Evolutionary conservation across 37 sponge, comb jelly and placozoan genomes (phyloP).

Genomic region (Hexactinellida sp.): DNA sequence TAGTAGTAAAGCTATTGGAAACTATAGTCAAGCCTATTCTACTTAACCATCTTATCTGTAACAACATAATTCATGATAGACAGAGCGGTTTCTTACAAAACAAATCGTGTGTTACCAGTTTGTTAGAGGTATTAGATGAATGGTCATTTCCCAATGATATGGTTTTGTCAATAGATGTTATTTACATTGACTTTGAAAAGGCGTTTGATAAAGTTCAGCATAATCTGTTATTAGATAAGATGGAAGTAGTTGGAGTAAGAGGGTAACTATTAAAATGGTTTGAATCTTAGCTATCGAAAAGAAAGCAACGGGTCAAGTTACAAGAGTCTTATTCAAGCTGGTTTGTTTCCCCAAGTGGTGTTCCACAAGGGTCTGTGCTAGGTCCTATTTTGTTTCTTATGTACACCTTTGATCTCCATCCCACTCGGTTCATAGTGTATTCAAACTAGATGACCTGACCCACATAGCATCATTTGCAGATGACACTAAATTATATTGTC

Average conservation of each 20-base stretch:
- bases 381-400: slow-evolving; percentile 27
- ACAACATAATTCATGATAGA: background rate
- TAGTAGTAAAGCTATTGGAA: background rate
- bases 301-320: background rate
- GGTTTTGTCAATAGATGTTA: background rate
- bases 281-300: background rate
- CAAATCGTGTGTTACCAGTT: slow-evolving; percentile 12
- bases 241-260: slow-evolving; percentile 19
- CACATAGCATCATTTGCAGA: background rate
- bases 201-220: slow-evolving; percentile 26
- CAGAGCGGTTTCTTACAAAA: background rate
- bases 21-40: background rate
- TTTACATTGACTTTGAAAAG: slow-evolving; percentile 23
- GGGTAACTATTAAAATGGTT: slow-evolving; percentile 20
- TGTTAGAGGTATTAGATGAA: slow-evolving; percentile 18
- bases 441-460: background rate
- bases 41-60: background rate
- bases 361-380: slow-evolving; percentile 27
- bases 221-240: background rate
- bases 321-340: slow-evolving; percentile 18
- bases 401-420: slow-evolving; percentile 19
- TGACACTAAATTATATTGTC: background rate
- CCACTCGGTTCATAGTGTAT: background rate
- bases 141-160: background rate
- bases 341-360: slow-evolving; percentile 15